phyloP scores from a whole-genome alignment of 2,797 vertebrate species.

The Myripristis jacobus region DNA sequence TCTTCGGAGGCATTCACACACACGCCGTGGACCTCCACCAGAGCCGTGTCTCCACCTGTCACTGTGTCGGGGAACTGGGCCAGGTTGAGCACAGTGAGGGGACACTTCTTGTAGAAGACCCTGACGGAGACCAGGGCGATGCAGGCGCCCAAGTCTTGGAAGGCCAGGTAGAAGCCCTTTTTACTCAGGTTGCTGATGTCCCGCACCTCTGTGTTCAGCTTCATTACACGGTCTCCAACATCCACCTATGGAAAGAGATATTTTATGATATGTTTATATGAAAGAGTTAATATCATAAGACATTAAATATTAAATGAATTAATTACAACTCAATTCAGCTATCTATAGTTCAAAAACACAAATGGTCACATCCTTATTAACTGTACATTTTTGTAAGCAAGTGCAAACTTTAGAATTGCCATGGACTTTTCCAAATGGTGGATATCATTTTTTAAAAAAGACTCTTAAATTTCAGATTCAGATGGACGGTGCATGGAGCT shows the following conservation, averaged over 20 bases:
- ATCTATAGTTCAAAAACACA: slow-evolving; percentile 11
- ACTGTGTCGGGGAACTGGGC: slow-evolving; percentile 89
- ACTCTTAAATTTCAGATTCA: not conserved
- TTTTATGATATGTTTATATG: slow-evolving; percentile 3
- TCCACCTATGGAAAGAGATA: slow-evolving; percentile 76
- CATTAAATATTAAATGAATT: no score
- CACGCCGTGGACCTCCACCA: slow-evolving; percentile 86
- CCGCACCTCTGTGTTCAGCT: slow-evolving; percentile 88
- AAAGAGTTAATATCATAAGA: not conserved
- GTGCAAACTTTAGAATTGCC: no score
- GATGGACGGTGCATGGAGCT: not conserved
- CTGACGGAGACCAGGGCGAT: slow-evolving; percentile 89
- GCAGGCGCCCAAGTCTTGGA: slow-evolving; percentile 88
- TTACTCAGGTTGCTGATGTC: slow-evolving; percentile 88
- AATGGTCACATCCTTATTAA: slow-evolving; percentile 11
- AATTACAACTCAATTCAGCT: not conserved
- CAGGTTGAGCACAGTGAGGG: slow-evolving; percentile 85
- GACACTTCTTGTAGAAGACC: slow-evolving; percentile 90
- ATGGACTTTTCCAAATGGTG: not conserved
- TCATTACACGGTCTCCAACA: slow-evolving; percentile 89
- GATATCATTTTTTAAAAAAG: not conserved
- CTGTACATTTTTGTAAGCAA: slow-evolving; percentile 13
- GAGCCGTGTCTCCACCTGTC: slow-evolving; percentile 87
- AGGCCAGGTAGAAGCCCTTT: slow-evolving; percentile 88
- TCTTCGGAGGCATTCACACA: slow-evolving; percentile 88